Conservation (phyloP, 2,888 invertebrate genomes). For the Hyles lineata region DNA sequence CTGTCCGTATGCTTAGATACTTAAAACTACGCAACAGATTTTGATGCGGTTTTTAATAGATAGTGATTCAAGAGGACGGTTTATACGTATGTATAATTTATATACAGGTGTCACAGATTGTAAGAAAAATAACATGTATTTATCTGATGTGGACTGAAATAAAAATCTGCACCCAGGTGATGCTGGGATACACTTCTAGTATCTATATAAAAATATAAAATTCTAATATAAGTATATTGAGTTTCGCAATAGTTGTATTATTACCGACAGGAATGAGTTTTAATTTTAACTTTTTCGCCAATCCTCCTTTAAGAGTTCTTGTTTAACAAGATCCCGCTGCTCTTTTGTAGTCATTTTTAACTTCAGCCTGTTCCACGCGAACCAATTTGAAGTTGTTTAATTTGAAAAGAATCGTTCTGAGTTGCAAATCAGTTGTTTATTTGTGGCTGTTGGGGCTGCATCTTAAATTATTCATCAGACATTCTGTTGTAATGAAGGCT, state of each 20-base stretch:
- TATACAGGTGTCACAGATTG: too few relatives aligned
- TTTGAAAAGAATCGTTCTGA: conserved; percentile 59
- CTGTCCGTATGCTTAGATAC: too few relatives aligned
- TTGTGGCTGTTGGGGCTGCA: conserved; percentile 24
- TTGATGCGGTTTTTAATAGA: too few relatives aligned
- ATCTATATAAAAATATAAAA: too few relatives aligned
- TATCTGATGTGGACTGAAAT: too few relatives aligned
- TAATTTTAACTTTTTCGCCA: conserved; percentile 73
- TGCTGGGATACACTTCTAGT: too few relatives aligned
- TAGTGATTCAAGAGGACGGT: too few relatives aligned
- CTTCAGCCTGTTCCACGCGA: conserved; percentile 53
- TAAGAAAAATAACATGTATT: too few relatives aligned
- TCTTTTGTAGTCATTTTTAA: conserved; percentile 65
- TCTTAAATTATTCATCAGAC: conserved; percentile 13
- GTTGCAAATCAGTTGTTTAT: conserved; percentile 45
- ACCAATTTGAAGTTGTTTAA: conserved; percentile 68
- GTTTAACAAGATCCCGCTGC: conserved; percentile 69
- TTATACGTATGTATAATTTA: too few relatives aligned
- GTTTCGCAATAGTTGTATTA: conserved; percentile 37
- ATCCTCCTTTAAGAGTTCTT: conserved; percentile 67
- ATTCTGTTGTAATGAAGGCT: background rate
- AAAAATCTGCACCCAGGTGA: too few relatives aligned
- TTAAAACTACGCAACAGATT: too few relatives aligned
- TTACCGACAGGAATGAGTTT: conserved; percentile 65
- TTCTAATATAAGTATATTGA: background rate